Base-by-base conservation (phyloP, 1,140 invertebrate genomes). In the Cepaea nemoralis region DNA sequence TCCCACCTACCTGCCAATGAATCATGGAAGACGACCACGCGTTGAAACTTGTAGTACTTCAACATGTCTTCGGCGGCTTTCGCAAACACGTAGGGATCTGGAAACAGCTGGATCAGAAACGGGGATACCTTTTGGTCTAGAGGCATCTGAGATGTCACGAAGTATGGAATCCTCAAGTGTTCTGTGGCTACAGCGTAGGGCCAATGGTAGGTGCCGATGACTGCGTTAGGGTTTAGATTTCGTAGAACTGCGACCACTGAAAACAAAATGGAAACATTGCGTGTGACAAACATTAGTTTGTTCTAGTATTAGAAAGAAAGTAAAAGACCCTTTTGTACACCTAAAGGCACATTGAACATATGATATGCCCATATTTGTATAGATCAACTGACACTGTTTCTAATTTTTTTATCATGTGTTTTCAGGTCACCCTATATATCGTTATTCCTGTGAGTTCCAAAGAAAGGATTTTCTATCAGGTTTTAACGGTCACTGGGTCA, bases 141-240 rank as follows among this genome's bases (percentile, higher is more conserved):
- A 12, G 85, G 85, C 1, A 83, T 81, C 80, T 85, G 83, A 37
- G 86, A 84, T 22, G 87, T 89, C 73, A 88, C 86, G 50, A 87
- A 83, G 45, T 85, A 89, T 10, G 86, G 85, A 16, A 89, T 82
- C 37, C 83, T 81, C n/a, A 79, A 50, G 70, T 84, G 77, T 35
- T 85, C 83, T 22, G 86, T 84, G n/a, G 83, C 85, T 31, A 81
- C 55, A 6, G 83, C 85, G 45, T 84, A 85, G 8, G 80, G 74
- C 78, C 82, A 76, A 39, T 82, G 83, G 81, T 85, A 89, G 5
- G 82, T 81, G 35, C 88, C 88, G 33, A 89, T 84, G 31, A 89
- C 71, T 27, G 85, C 86, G 63, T 40, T 35, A 16, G 86, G 75
- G 22, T 82, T 76, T 14, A 66, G 35, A 67, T n/a, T 31, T n/a